Percentiles rank a stretch among this genome's conserved stretches.
phyloP scores from a whole-genome alignment of 1,140 invertebrate species.

The Eciton burchellii region DNA sequence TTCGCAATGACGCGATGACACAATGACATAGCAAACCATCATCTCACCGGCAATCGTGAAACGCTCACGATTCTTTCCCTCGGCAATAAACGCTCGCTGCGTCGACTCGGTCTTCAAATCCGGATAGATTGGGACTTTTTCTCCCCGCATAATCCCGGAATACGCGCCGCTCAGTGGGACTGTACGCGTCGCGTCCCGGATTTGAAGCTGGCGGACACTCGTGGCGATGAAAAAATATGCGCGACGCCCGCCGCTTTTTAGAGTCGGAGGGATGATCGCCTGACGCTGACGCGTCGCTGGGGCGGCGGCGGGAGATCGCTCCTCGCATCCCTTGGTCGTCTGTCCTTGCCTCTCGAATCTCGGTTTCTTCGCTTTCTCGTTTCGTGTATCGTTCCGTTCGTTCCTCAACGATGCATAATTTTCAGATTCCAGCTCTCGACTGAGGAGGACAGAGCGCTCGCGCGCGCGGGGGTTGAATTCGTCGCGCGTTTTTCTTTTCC shows the following conservation, averaged over 20 bases:
- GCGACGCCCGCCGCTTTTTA: constrained; percentile 29
- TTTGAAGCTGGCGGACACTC: constrained; percentile 41
- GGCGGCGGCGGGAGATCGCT: too few species aligned
- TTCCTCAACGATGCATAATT: neutral
- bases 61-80: too few species aligned
- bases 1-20: too few species aligned
- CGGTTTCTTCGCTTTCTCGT: too few species aligned
- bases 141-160: constrained; percentile 11
- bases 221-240: constrained; percentile 59
- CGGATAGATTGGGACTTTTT: neutral
- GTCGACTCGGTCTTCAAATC: too few species aligned
- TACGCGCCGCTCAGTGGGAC: neutral
- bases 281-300: constrained; percentile 55
- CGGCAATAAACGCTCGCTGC: too few species aligned
- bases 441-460: too few species aligned
- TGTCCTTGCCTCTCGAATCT: too few species aligned
- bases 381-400: neutral
- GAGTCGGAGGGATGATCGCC: neutral
- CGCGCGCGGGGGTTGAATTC: too few species aligned
- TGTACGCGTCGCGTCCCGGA: constrained; percentile 30
- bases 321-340: neutral
- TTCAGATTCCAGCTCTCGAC: neutral
- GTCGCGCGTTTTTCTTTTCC: too few species aligned
- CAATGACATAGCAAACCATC: too few species aligned
- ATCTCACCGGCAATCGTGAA: too few species aligned